phyloP scores from a whole-genome alignment of 2,113 vertebrate genomes.

The Ptilorrhoa leucosticta region DNA sequence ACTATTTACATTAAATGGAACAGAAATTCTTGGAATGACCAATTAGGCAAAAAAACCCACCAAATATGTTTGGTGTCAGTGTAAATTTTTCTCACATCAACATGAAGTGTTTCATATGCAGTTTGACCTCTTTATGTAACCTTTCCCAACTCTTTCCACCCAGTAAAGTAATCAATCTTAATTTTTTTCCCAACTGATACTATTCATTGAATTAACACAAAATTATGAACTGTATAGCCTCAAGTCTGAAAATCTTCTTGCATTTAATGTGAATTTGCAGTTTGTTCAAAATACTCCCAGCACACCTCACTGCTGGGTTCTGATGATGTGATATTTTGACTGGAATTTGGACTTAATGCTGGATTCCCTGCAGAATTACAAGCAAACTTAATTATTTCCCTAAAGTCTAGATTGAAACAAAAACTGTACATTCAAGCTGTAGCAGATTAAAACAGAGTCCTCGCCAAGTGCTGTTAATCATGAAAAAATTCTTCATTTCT shows the following conservation, averaged over 20 bases:
- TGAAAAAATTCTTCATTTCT: background rate
- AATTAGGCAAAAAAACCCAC: background rate
- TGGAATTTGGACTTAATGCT: background rate
- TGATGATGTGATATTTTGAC: background rate
- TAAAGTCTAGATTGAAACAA: background rate
- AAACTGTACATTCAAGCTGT: background rate
- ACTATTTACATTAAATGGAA: background rate
- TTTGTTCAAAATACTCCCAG: background rate
- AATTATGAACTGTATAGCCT: background rate
- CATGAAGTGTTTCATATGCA: background rate
- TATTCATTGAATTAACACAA: background rate
- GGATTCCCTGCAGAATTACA: background rate
- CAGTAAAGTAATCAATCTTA: rapidly evolving
- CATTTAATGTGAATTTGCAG: background rate
- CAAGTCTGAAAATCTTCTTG: background rate
- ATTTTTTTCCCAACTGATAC: background rate
- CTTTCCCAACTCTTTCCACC: background rate
- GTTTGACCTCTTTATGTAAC: background rate
- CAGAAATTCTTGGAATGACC: background rate
- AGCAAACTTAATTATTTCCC: background rate
- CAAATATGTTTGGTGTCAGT: background rate
- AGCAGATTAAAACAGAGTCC: background rate
- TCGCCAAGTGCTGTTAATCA: background rate
- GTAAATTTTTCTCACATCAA: background rate
- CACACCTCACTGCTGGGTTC: background rate